Conservation (phyloP, 2,797 vertebrate species). For the Triplophysa yarkandensis region DNA sequence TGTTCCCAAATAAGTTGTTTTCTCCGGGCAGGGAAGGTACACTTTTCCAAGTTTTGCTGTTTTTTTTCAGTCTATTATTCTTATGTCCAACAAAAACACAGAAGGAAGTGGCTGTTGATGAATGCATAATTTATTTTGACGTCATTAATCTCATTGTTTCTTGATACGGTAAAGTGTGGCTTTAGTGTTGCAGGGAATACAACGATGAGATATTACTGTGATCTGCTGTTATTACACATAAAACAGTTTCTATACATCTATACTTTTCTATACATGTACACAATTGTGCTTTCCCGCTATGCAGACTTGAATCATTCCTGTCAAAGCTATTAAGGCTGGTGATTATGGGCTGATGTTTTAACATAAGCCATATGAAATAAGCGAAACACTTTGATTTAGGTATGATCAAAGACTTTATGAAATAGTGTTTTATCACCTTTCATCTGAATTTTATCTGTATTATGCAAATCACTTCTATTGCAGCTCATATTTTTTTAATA, state of each 20-base stretch:
- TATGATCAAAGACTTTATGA: constrained; percentile 33
- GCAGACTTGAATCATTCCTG: constrained; percentile 20
- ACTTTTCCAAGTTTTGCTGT: no score
- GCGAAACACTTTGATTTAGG: constrained; percentile 26
- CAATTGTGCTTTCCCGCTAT: background rate
- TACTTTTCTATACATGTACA: background rate
- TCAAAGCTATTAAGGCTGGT: constrained; percentile 15
- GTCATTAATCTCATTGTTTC: background rate
- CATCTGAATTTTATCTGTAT: constrained; percentile 22
- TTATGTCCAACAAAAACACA: background rate
- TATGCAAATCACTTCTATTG: constrained; percentile 28
- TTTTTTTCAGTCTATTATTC: no score
- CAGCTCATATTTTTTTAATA: constrained; percentile 19
- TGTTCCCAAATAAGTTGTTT: background rate
- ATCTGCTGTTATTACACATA: no score
- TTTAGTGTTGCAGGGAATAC: no score
- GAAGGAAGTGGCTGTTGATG: background rate
- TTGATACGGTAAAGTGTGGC: no score
- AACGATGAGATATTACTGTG: no score
- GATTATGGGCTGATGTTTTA: constrained; percentile 16
- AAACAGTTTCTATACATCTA: no score
- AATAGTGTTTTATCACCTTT: constrained; percentile 20
- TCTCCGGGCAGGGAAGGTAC: no score
- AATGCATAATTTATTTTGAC: background rate
- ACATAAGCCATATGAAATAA: constrained; percentile 1